These are phyloP conservation scores for Andrena flavipes DNA, from an alignment of 2,888 invertebrate species.

Conservation along the genomic window DNA sequence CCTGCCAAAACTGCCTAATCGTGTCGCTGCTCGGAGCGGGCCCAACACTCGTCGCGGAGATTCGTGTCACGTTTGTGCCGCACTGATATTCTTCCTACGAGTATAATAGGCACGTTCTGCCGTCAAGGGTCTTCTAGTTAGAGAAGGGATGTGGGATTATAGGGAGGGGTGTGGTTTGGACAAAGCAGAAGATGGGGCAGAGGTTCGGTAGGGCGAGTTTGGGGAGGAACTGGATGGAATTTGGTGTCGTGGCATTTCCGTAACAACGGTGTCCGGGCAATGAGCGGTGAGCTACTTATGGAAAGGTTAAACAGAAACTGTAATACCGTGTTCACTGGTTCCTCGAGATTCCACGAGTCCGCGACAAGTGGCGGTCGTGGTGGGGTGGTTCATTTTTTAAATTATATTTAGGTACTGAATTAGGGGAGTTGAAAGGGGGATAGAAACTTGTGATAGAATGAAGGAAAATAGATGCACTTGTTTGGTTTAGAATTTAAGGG, in stretches of 20 bases:
- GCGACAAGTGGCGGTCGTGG: background rate
- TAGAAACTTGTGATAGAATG: too few relatives aligned
- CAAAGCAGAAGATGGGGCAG: too few relatives aligned
- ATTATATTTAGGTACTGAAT: background rate
- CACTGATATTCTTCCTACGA: too few relatives aligned
- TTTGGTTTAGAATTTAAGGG: too few relatives aligned
- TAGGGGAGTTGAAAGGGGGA: too few relatives aligned
- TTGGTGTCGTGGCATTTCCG: slow-evolving; percentile 10
- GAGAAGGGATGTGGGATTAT: too few relatives aligned
- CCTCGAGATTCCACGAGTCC: background rate
- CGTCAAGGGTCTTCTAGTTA: too few relatives aligned
- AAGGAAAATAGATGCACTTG: background rate
- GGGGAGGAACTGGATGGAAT: slow-evolving; percentile 8
- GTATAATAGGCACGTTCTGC: too few relatives aligned
- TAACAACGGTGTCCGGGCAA: slow-evolving; percentile 3
- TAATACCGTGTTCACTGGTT: slow-evolving; percentile 6
- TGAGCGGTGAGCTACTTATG: slow-evolving; percentile 29
- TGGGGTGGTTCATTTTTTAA: background rate
- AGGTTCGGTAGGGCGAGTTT: too few relatives aligned
- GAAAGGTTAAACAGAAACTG: slow-evolving; percentile 19
- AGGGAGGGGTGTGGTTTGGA: too few relatives aligned
- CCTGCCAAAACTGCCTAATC: slow-evolving; percentile 70
- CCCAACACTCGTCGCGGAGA: background rate
- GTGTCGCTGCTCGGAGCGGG: slow-evolving; percentile 13
- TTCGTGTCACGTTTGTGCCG: background rate